Base-by-base conservation (phyloP, 2,797 vertebrate genomes). In the Sciaenops ocellatus region DNA sequence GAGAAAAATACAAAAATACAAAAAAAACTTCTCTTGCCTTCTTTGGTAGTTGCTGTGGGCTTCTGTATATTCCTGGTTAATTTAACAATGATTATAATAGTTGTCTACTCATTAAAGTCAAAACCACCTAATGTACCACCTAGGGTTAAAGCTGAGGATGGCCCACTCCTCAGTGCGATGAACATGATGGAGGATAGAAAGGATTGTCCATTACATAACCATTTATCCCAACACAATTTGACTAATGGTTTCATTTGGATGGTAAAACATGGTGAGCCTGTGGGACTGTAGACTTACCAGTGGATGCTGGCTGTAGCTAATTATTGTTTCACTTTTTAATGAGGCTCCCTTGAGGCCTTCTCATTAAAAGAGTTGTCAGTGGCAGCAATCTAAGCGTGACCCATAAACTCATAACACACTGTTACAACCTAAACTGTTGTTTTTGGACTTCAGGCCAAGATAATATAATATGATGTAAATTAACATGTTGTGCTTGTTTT, bases 291-390 rank as follows among this genome's bases (percentile, higher is more conserved):
- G 51, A 47, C 26, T 73, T 56, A 38, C 34, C 38, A 34, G 44
- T 34, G 48, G 70, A 68, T 52, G 47, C 68, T 66, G 66, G 52
- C 44, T 81, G 72, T 28, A 28, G 69, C 68, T 76, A 69, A 73
- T 80, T 85, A 74, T 75, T 75, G 60, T 81, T 79, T 72, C 46
- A 52, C 51, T 80, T 78, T 82, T 75, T 86, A 86, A 86, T 62
- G 74, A 90, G 75, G 52, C 47, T 78, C 78, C 71, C 69, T 57
- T 50, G 64, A 82, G 73, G 73, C 56, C 61, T 63, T 38, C 79
- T 87, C 76, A 87, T 85, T 90, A 90, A 80, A 71, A 68, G 64
- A 81, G 71, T 76, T 85, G 83, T 85, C 83, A 82, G 59, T 20
- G 18, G 79, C 8, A 4, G 54, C 69, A 79, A 85, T 79, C 69